These are phyloP conservation scores for Oryzias curvinotus DNA, from an alignment of 2,113 vertebrate genomes.

Conservation along the genomic window DNA sequence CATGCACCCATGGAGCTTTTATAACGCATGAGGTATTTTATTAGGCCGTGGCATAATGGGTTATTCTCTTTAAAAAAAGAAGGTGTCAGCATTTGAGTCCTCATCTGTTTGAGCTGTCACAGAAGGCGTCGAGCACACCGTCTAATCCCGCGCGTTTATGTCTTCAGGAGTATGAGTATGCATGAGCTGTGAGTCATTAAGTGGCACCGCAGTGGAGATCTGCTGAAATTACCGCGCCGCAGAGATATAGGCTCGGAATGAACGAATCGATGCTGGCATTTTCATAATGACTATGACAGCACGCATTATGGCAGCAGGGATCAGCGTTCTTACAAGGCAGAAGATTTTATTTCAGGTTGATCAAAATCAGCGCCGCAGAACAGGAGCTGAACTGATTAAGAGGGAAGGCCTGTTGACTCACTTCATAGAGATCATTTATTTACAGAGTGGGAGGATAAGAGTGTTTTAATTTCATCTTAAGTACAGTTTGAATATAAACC, in stretches of 20 bases:
- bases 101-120: conserved; percentile 50
- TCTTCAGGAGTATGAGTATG: conserved; percentile 36
- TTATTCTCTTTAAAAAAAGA: conserved; percentile 5
- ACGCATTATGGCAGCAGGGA: conserved; percentile 46
- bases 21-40: conserved; percentile 33
- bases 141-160: conserved; percentile 43
- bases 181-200: conserved; percentile 60
- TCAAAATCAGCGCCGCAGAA: conserved; percentile 27
- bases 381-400: conserved; percentile 16
- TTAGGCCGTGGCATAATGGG: conserved; percentile 23
- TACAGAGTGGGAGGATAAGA: not conserved
- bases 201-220: conserved; percentile 38
- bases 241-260: conserved; percentile 29
- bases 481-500: not conserved
- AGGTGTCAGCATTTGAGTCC: conserved; percentile 40
- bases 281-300: conserved; percentile 62
- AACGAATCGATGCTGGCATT: conserved; percentile 56
- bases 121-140: conserved; percentile 40
- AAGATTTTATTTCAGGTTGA: conserved; percentile 51
- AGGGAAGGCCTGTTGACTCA: not conserved
- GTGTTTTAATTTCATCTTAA: conserved; percentile 10
- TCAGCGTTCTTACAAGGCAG: conserved; percentile 28
- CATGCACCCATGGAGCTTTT: conserved; percentile 11
- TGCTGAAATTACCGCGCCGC: conserved; percentile 27
- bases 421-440: conserved; percentile 23